These are phyloP conservation scores for Cyprinella venusta DNA, from an alignment of 2,797 vertebrate genomes.

Conservation along the genomic window DNA sequence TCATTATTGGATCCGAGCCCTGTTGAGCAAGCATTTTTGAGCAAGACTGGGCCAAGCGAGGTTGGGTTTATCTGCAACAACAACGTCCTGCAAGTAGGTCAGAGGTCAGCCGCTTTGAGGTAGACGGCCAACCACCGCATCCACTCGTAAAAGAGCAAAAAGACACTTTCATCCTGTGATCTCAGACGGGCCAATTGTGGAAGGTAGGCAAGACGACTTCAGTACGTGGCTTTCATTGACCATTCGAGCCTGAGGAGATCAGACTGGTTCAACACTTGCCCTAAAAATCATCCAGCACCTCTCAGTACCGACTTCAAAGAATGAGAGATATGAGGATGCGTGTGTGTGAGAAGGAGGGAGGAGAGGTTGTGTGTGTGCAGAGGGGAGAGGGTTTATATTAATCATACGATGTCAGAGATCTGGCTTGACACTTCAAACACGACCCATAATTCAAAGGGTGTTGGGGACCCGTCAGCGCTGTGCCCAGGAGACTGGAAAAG, in stretches of 20 bases:
- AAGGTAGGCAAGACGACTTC: conserved; percentile 55
- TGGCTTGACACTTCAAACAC: conserved; percentile 76
- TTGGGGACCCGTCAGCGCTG: conserved; percentile 43
- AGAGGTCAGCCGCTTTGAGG: not conserved
- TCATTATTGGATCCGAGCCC: conserved; percentile 22
- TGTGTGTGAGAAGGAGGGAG: conserved; percentile 21
- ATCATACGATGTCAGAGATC: conserved; percentile 74
- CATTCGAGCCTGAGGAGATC: conserved; percentile 46
- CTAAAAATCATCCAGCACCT: conserved; percentile 51
- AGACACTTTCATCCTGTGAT: conserved; percentile 7
- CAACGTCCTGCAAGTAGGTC: conserved; percentile 9
- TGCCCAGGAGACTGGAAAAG: conserved; percentile 45
- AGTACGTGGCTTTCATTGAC: conserved; percentile 42
- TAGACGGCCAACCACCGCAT: not conserved
- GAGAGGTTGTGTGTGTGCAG: conserved; percentile 52
- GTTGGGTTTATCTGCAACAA: not conserved
- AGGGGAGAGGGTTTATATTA: conserved; percentile 72
- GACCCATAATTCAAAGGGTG: conserved; percentile 65
- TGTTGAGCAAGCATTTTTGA: conserved; percentile 33
- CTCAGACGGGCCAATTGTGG: conserved; percentile 8
- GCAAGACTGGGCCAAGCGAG: not conserved
- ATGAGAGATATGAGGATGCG: conserved; percentile 27
- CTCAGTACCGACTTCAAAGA: conserved; percentile 53
- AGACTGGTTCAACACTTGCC: conserved; percentile 51
- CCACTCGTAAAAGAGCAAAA: not conserved